phyloP scores from a whole-genome alignment of 2,113 vertebrate species.

The Zingel zingel region DNA sequence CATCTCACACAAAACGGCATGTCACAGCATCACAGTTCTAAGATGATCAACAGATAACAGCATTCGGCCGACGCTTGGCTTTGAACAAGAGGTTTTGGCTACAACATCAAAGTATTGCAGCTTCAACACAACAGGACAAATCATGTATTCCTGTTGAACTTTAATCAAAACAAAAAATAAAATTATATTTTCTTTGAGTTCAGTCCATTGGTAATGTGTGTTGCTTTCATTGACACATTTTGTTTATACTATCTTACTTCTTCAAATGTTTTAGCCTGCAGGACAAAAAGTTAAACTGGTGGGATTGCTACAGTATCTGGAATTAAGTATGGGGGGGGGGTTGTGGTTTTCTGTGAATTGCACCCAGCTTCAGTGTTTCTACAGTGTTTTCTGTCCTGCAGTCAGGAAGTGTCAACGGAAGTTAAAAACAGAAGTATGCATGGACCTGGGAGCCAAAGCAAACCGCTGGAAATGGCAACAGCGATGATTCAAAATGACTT shows the following conservation, averaged over 20 bases:
- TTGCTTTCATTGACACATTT: neutral
- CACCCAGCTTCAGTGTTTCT: slow-evolving; percentile 1
- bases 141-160: neutral
- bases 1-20: slow-evolving; percentile 1
- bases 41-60: slow-evolving; percentile 3
- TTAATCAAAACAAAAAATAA: neutral
- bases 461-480: slow-evolving; percentile 42
- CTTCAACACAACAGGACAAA: neutral
- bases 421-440: slow-evolving; percentile 69
- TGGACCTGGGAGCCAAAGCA: slow-evolving; percentile 38
- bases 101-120: neutral
- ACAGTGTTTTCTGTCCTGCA: neutral
- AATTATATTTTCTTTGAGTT: neutral
- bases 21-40: neutral
- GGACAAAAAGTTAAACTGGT: slow-evolving; percentile 25
- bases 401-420: slow-evolving; percentile 51
- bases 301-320: slow-evolving; percentile 3
- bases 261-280: slow-evolving; percentile 8
- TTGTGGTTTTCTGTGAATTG: slow-evolving; percentile 59
- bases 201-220: neutral
- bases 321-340: slow-evolving; percentile 14
- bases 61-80: neutral
- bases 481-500: slow-evolving; percentile 34
- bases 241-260: neutral
- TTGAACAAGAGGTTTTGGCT: neutral